Percentiles rank a stretch among this genome's conserved stretches.
phyloP scores from a whole-genome alignment of 2,888 invertebrate species.

The Chymomyza amoena region DNA sequence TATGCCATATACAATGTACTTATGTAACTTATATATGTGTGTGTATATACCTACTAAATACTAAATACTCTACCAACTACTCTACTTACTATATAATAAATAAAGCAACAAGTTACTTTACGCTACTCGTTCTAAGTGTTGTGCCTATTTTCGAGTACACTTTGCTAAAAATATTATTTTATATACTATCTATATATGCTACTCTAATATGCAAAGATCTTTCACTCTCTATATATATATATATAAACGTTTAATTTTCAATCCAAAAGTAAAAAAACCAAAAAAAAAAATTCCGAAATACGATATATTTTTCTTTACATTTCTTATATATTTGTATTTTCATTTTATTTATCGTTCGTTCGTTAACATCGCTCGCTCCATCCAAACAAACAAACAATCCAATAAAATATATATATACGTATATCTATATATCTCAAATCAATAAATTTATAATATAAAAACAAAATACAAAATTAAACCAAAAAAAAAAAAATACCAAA shows the following conservation, averaged over 20 bases:
- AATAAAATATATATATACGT: constrained; percentile 44
- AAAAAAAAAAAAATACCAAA: constrained; percentile 13
- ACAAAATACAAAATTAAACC: constrained; percentile 43
- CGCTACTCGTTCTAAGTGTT: constrained; percentile 64
- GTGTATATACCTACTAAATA: constrained; percentile 1
- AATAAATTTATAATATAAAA: constrained; percentile 38
- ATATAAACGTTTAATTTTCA: constrained; percentile 36
- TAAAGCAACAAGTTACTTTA: constrained; percentile 24
- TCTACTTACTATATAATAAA: constrained; percentile 8
- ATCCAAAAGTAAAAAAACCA: constrained; percentile 26
- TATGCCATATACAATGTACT: background rate
- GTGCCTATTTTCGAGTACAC: constrained; percentile 64
- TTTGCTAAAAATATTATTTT: constrained; percentile 57
- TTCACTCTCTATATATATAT: constrained; percentile 36
- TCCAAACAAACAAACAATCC: constrained; percentile 66
- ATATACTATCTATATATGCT: background rate
- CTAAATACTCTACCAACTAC: background rate
- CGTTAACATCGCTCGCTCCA: constrained; percentile 75
- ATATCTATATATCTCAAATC: constrained; percentile 45
- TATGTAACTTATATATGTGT: background rate
- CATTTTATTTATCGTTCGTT: constrained; percentile 77
- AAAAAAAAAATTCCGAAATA: constrained; percentile 26
- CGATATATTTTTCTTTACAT: constrained; percentile 73
- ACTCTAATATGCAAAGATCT: constrained; percentile 14
- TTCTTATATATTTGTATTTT: constrained; percentile 78